Conservation (phyloP, 1,140 invertebrate genomes). For the Watersipora subatra region DNA sequence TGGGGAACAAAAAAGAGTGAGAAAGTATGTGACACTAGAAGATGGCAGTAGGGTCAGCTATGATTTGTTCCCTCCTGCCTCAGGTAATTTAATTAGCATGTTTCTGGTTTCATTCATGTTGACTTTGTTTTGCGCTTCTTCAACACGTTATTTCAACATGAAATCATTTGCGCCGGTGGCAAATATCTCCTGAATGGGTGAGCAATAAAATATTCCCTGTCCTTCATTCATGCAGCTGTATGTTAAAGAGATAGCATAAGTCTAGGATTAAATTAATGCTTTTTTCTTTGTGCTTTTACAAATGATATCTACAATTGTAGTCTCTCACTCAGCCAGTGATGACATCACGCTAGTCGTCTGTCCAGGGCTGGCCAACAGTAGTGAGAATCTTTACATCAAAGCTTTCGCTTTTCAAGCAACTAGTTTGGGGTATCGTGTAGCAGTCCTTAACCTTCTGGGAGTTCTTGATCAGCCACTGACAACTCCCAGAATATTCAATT, state of each 20-base stretch:
- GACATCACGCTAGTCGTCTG: constrained; percentile 76
- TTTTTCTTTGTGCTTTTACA: no score
- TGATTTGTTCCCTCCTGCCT: constrained; percentile 69
- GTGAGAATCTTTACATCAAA: constrained; percentile 79
- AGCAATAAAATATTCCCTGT: no score
- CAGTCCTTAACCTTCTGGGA: constrained; percentile 87
- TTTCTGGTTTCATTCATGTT: neutral
- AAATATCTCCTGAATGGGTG: no score
- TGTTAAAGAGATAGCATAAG: neutral
- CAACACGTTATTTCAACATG: neutral
- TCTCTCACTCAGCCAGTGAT: constrained; percentile 44
- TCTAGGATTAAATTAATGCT: no score
- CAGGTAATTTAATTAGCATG: neutral
- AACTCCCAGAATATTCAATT: constrained; percentile 72
- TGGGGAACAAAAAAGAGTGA: constrained; percentile 62
- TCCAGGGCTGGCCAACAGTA: constrained; percentile 82
- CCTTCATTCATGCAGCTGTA: no score
- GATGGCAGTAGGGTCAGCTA: constrained; percentile 81
- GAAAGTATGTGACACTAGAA: constrained; percentile 49
- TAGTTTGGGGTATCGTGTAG: constrained; percentile 72
- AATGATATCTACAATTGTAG: no score
- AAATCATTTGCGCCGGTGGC: no score
- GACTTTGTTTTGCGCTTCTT: neutral
- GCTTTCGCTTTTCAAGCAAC: constrained; percentile 81
- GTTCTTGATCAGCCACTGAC: constrained; percentile 67